Base-by-base conservation (phyloP, 1,140 invertebrate genomes). In the Lysiphlebus fabarum region DNA sequence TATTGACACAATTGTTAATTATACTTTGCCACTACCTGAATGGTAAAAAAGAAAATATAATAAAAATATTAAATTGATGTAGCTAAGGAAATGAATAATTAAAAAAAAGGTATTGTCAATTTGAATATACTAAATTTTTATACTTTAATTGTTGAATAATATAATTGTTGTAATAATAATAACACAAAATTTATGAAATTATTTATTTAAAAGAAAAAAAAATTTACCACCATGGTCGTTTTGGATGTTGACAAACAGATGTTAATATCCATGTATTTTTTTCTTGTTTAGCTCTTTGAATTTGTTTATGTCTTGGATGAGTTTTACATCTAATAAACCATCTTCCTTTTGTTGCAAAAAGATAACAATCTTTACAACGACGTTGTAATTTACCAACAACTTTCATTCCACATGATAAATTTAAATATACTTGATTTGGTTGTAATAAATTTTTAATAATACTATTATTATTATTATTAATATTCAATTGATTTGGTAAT, bases 331-430 rank as follows among this genome's bases (percentile, higher is more conserved):
- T 83, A 38, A 90, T 84, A 76, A 86, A 88, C 62, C 86, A 69
- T 48, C 88, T 78, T 61, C 87, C 82, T 70, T 91, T 82, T 53
- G 86, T 75, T 42, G 81, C 79, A 36, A 89, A 85, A 70, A 90
- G 84, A 67, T 88, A 92, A 70, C 91, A 93, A 67, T 88, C 87
- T 74, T 87, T 88, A 69, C 91, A 93, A 40, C 91, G 78, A 53
- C 82, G 74, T 62, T 81, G 82, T 17, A 89, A 70, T 14, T 72
- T 68, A 6, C 82, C 82, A 67, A 82, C 84, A 4, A 84, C 76
- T 75, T 88, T 88, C 61, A 87, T 80, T 4, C 83, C 82, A 58
- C 83, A 75, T 43, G 6, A 33, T 41, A 56, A 55, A 40, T 8
- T 50, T 4, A 62, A 7, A n/a, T 58, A 43, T 0, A 45, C 34